phyloP scores from a whole-genome alignment of 2,888 invertebrate genomes.

The Saturnia japonica region DNA sequence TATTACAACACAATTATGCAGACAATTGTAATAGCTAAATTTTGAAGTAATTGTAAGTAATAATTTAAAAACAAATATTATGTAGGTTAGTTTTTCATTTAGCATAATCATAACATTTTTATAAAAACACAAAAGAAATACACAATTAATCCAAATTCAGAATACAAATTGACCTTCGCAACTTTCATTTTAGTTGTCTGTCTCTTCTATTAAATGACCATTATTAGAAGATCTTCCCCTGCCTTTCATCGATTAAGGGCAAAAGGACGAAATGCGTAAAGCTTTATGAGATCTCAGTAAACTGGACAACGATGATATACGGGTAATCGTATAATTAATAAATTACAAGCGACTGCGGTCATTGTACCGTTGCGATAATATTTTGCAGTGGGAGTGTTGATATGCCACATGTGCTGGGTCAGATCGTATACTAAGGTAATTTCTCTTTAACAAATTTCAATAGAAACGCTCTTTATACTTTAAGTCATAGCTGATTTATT shows the following conservation, averaged over 20 bases:
- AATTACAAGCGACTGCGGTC: conserved; percentile 74
- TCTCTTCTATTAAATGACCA: conserved; percentile 52
- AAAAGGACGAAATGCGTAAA: conserved; percentile 31
- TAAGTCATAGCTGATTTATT: background rate
- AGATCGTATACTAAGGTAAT: conserved; percentile 64
- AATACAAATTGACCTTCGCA: conserved; percentile 64
- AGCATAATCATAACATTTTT: background rate
- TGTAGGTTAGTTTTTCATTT: background rate
- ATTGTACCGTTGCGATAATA: conserved; percentile 71
- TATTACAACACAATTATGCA: too few relatives aligned
- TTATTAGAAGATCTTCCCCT: conserved; percentile 41
- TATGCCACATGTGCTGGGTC: conserved; percentile 74
- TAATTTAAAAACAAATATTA: too few relatives aligned
- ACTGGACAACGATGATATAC: conserved; percentile 56
- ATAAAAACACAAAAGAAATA: background rate
- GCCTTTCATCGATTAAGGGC: conserved; percentile 32
- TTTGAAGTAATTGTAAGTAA: background rate
- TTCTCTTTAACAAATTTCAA: conserved; percentile 49
- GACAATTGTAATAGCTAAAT: too few relatives aligned
- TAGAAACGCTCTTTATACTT: conserved; percentile 20
- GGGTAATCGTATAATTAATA: conserved; percentile 75
- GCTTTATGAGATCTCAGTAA: conserved; percentile 51
- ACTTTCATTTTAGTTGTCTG: conserved; percentile 66
- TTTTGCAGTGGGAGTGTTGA: conserved; percentile 71
- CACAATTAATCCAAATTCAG: conserved; percentile 28